Base-by-base conservation (phyloP, 2,797 vertebrate genomes). In the Caiman crocodilus region DNA sequence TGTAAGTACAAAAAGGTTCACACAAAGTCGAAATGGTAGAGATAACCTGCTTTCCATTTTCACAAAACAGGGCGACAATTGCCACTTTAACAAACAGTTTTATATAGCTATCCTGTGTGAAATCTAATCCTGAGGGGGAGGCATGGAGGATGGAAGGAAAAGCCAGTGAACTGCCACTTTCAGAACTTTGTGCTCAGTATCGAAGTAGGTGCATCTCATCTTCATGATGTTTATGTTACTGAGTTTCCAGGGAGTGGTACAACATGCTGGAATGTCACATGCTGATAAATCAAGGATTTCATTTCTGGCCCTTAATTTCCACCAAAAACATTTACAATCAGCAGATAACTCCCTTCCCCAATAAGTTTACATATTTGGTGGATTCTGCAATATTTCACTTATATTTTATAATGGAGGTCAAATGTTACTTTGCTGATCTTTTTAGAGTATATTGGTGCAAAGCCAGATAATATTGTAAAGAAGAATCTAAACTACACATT, bases 191-290 rank as follows among this genome's bases (percentile, higher is more conserved):
- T 14, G 20, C 42, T 79, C 50, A 23, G 7, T 63, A 28, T 73
- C 75, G 71, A 12, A 78, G 16, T 13, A 63, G 64, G 17, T 4
- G 0, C 13, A 21, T 78, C 30, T 84, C 58, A 30, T 25, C 71
- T 85, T 69, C 0, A 0, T 28, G 57, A 75, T 7, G 11, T 28
- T 11, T 3, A 0, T 21, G 26, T 10, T 50, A 25, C 55, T 58
- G 32, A 10, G 42, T 25, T 42, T 35, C 67, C 67, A 42, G 4
- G 4, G 23, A 35, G 67, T 17, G 42, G 20, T 21, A 71, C 23
- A 20, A 42, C 15, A 35, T 42, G 20, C 12, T 23, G 18, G 67
- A 71, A 71, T 21, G 25, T 71, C 67, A 42, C 21, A 42, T 23
- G 12, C 14, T 71, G 67, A 71, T 42, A 35, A 21, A 32, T 35